Evolutionary conservation across 2,113 vertebrate genomes (phyloP).

Genomic region (Galeopterus variegatus): DNA sequence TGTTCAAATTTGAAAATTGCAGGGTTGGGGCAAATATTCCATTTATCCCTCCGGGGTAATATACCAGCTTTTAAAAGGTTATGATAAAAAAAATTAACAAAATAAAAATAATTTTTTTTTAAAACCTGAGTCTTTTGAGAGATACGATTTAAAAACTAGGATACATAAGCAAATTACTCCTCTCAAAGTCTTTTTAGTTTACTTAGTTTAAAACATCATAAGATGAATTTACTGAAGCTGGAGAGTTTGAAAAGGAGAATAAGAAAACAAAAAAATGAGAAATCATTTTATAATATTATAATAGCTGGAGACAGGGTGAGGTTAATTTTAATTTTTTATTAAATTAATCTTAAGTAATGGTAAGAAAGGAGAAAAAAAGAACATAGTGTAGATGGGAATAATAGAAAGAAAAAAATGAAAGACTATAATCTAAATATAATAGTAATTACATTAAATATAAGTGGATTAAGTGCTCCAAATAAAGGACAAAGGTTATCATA

Average conservation of each 20-base stretch:
- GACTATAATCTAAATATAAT: neutral
- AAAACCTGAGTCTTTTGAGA: constrained; percentile 21
- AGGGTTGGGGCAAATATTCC: neutral
- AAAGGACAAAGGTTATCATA: neutral
- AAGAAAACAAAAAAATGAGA: neutral
- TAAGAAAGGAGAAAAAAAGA: neutral
- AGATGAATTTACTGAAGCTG: neutral
- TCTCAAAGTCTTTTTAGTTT: neutral
- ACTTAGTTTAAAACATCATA: constrained; percentile 25
- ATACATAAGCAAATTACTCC: constrained; percentile 22
- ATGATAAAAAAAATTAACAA: neutral
- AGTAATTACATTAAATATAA: neutral
- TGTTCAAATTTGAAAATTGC: constrained; percentile 39
- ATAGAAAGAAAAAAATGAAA: too few species aligned
- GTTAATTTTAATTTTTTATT: neutral
- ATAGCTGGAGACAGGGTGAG: neutral
- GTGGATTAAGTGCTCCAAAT: neutral
- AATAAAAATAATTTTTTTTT: neutral
- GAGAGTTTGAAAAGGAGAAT: neutral
- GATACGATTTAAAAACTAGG: neutral
- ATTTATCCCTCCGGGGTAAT: neutral
- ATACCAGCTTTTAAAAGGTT: constrained; percentile 26
- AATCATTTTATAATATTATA: neutral
- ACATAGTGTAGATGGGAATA: neutral
- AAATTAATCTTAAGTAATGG: neutral